Conservation (phyloP, 2,113 vertebrate species). For the Poicephalus gulielmi region DNA sequence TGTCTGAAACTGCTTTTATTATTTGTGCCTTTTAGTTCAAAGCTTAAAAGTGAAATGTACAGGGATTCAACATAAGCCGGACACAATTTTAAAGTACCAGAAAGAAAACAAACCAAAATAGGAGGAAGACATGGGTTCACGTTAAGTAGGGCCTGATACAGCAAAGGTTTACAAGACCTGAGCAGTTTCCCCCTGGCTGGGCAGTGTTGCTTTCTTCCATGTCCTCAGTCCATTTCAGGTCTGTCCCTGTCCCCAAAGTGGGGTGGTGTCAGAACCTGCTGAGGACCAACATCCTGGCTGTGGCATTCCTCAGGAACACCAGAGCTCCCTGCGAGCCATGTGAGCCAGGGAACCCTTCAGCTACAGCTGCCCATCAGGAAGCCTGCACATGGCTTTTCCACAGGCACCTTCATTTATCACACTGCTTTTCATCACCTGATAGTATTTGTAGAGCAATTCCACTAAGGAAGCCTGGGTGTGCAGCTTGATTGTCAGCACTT, state of each 20-base stretch:
- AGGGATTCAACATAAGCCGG: background rate
- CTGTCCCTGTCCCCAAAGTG: background rate
- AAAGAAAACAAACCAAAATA: background rate
- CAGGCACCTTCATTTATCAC: slow-evolving; percentile 8
- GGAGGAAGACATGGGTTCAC: background rate
- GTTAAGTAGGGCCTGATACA: background rate
- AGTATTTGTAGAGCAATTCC: background rate
- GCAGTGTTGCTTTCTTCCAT: background rate
- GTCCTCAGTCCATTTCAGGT: background rate
- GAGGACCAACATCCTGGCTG: background rate
- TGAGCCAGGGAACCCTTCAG: background rate
- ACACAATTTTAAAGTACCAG: background rate
- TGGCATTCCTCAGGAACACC: background rate
- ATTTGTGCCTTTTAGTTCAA: background rate
- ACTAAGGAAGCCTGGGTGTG: background rate
- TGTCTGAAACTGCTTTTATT: background rate
- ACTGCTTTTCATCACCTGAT: slow-evolving; percentile 20
- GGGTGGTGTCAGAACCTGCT: background rate
- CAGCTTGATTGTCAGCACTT: background rate
- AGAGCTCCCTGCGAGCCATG: background rate
- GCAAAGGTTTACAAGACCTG: background rate
- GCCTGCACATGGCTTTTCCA: background rate
- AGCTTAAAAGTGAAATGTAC: background rate
- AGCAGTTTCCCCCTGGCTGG: background rate
- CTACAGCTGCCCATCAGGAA: background rate